phyloP scores from a whole-genome alignment of 2,888 invertebrate species.

The Psococerastis gibbosa region DNA sequence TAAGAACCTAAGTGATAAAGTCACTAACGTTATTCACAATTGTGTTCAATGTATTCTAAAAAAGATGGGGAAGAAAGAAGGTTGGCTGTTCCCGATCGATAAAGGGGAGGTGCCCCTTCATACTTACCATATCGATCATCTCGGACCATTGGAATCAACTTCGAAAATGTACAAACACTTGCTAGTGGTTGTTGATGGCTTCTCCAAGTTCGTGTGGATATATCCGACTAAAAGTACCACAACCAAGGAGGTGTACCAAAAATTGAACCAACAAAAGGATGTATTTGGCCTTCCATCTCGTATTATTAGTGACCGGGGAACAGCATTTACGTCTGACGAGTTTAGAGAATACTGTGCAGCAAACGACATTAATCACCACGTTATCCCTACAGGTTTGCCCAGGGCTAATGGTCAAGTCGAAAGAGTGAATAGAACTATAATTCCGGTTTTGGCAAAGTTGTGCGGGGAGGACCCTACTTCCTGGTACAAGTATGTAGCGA shows the following conservation, averaged over 20 bases:
- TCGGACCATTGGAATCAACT: slow-evolving; percentile 12
- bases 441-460: slow-evolving; percentile 3
- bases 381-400: background rate
- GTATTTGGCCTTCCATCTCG: background rate
- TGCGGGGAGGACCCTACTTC: background rate
- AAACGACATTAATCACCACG: background rate
- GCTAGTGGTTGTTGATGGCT: slow-evolving; percentile 12
- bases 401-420: slow-evolving; percentile 11
- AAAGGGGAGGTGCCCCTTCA: slow-evolving; percentile 20
- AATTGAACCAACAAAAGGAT: background rate
- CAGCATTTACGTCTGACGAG: background rate
- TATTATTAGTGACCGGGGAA: slow-evolving; percentile 8
- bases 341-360: background rate
- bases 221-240: background rate
- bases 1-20: slow-evolving; percentile 22
- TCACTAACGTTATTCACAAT: slow-evolving; percentile 23
- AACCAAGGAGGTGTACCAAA: background rate
- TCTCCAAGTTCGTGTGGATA: background rate
- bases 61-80: slow-evolving; percentile 19
- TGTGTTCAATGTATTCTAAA: slow-evolving; percentile 24
- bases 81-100: slow-evolving; percentile 19
- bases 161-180: background rate
- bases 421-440: background rate
- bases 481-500: background rate
- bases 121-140: slow-evolving; percentile 22